Evolutionary conservation across 2,113 vertebrate genomes (phyloP).

Genomic region (Setophaga kirtlandii): DNA sequence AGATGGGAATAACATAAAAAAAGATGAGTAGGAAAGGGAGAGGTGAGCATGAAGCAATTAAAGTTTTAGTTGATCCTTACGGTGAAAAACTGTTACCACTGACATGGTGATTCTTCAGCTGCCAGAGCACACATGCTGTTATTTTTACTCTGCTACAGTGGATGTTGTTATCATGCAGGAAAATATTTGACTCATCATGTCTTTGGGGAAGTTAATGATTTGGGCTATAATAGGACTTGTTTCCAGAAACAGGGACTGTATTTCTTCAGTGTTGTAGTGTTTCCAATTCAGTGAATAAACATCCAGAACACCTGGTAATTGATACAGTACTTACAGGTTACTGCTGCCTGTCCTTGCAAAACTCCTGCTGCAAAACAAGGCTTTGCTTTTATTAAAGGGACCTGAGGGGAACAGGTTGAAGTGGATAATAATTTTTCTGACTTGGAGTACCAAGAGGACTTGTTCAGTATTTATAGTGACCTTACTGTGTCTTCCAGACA

Average conservation of each 20-base stretch:
- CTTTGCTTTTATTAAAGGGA: background rate
- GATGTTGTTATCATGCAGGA: background rate
- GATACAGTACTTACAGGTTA: background rate
- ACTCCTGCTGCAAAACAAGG: background rate
- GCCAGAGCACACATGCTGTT: background rate
- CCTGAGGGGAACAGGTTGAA: background rate
- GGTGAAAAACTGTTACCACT: background rate
- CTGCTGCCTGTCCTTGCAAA: background rate
- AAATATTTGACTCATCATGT: background rate
- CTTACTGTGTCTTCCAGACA: background rate
- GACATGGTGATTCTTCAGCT: background rate
- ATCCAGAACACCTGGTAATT: background rate
- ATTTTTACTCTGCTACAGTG: background rate
- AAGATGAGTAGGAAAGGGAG: background rate
- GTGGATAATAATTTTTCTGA: background rate
- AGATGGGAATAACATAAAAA: background rate
- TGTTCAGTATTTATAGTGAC: background rate
- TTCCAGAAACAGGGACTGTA: background rate
- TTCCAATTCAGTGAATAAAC: background rate
- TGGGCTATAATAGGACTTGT: background rate
- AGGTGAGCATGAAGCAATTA: background rate
- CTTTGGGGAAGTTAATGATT: background rate
- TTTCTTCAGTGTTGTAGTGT: background rate
- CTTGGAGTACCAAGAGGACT: background rate
- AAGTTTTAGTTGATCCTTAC: background rate